Base-by-base conservation (phyloP, 2,797 vertebrate species). In the Mergus octosetaceus region DNA sequence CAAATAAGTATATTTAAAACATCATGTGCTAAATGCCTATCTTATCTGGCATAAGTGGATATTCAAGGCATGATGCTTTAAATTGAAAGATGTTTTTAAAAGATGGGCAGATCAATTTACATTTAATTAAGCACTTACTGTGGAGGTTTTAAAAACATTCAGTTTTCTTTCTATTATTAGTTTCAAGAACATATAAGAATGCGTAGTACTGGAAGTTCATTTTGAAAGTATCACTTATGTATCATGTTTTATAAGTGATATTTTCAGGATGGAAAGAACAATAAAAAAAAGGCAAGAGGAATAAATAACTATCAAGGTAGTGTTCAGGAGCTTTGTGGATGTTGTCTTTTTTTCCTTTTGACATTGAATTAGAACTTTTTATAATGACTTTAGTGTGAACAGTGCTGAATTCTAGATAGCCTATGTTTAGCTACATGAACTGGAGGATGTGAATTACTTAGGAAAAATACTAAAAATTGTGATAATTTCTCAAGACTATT, bases 81-180 rank as follows among this genome's bases (percentile, higher is more conserved):
- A 22, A 72, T 39, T 34, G 76, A 41, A 89, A 85, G 58, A 83
- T 56, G 38, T 75, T 92, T 85, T 74, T 39, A 75, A 68, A 90
- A 88, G 60, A 58, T 57, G 65, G 39, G 39, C 69, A 93, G 75
- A 71, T 87, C 49, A 80, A 36, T 68, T 89, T 20, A 13, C 12
- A 20, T 92, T 93, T 89, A 89, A 89, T 89, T 93, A 85, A 30
- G 39, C 66, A 56, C 10, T 69, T 93, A 45, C 4, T 85, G 36
- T 11, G 13, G 53, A 92, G 24, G 30, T 43, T 96, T 89, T 34
- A 32, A 39, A 70, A 72, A 22, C 3, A 1, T 32, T 49, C 30
- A 21, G 0, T 64, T 93, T 94, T 85, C 74, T 86, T 6, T 1
- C 65, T 78, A 15, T 75, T 87, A 41, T 39, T 92, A 18, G 15